Conservation (phyloP, 2,113 vertebrate genomes). For the Mola mola region DNA sequence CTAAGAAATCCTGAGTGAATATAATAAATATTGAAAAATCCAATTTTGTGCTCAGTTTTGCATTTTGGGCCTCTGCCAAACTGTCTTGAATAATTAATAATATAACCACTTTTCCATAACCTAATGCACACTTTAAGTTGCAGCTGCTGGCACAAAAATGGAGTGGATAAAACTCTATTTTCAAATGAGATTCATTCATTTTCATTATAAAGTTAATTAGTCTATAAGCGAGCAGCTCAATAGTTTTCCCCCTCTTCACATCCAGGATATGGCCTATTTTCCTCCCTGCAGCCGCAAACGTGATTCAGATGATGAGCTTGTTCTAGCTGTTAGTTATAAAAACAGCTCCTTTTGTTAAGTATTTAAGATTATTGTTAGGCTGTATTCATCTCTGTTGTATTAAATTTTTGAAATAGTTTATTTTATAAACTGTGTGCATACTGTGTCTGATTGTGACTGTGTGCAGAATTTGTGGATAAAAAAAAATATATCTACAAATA, state of each 20-base stretch:
- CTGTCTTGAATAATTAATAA: neutral
- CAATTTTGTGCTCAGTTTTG: neutral
- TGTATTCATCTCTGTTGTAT: too few relatives aligned
- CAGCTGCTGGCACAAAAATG: neutral
- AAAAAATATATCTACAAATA: too few relatives aligned
- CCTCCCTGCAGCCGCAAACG: neutral
- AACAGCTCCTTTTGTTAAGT: too few relatives aligned
- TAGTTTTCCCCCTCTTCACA: neutral
- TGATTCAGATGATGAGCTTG: neutral
- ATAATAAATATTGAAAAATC: too few relatives aligned
- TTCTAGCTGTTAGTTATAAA: too few relatives aligned
- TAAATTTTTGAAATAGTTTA: too few relatives aligned
- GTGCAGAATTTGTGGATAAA: too few relatives aligned
- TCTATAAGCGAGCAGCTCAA: too few relatives aligned
- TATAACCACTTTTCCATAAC: neutral
- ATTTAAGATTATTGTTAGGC: too few relatives aligned
- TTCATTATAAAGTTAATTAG: constrained; percentile 10
- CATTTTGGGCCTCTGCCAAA: neutral
- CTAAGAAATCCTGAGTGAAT: too few relatives aligned
- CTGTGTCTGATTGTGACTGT: too few relatives aligned
- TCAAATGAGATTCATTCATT: neutral
- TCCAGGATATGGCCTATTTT: neutral
- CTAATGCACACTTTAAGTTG: neutral
- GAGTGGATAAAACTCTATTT: neutral
- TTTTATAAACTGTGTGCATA: too few relatives aligned